A percentile compares a stretch with the other conserved stretches of the same genome.
Conservation (phyloP, 1,140 invertebrate species). For the Rhagoletis pomonella region DNA sequence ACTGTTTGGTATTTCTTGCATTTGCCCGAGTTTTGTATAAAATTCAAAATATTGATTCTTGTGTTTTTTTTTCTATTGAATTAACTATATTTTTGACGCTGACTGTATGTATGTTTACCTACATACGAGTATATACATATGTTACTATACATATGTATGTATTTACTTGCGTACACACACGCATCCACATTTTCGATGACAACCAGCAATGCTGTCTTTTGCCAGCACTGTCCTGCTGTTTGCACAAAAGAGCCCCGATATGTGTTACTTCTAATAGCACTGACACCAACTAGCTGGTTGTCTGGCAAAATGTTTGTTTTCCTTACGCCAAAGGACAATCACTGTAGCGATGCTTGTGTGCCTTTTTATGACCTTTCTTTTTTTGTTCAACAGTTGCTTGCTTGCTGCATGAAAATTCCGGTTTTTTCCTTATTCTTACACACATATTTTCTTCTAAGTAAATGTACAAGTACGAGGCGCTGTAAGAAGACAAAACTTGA, state of each 20-base stretch:
- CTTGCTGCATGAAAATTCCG: slow-evolving; percentile 6
- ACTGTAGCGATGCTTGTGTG: background rate
- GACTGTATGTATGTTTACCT: too few species aligned
- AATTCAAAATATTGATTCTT: background rate
- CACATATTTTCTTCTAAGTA: background rate
- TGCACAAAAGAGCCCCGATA: background rate
- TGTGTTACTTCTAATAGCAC: background rate
- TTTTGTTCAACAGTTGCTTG: slow-evolving; percentile 12
- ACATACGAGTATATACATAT: background rate
- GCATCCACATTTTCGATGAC: background rate
- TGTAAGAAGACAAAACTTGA: background rate
- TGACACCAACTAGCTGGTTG: background rate
- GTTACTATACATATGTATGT: background rate
- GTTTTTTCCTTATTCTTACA: background rate
- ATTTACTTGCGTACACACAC: background rate
- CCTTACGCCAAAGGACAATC: slow-evolving; percentile 23
- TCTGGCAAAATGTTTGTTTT: slow-evolving; percentile 25
- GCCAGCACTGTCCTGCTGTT: background rate
- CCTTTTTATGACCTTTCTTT: slow-evolving; percentile 27
- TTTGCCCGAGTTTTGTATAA: too few species aligned
- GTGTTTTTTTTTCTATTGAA: background rate
- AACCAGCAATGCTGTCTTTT: slow-evolving; percentile 25
- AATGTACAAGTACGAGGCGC: background rate
- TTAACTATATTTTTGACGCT: too few species aligned
- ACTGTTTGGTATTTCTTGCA: too few species aligned